Percentiles rank a stretch among this genome's conserved stretches.
phyloP scores from a whole-genome alignment of 1,140 invertebrate genomes.

The Amphibalanus amphitrite region DNA sequence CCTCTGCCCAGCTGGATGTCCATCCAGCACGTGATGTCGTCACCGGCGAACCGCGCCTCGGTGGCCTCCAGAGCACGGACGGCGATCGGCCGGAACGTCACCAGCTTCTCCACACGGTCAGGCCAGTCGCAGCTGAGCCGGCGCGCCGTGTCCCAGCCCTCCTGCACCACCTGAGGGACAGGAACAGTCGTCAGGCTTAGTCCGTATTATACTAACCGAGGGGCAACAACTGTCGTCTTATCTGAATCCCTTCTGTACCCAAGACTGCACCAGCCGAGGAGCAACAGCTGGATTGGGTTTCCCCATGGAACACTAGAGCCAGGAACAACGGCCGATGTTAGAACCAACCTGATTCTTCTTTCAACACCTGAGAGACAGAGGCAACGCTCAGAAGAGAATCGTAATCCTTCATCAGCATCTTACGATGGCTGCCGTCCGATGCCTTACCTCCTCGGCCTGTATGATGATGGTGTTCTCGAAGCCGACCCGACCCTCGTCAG shows the following conservation, averaged over 20 bases:
- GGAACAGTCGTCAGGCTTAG: too few relatives aligned
- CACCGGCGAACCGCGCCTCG: constrained; percentile 38
- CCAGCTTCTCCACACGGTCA: constrained; percentile 29
- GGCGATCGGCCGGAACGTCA: constrained; percentile 47
- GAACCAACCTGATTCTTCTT: too few relatives aligned
- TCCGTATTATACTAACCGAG: too few relatives aligned
- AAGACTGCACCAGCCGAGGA: too few relatives aligned
- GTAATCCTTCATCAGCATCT: not conserved
- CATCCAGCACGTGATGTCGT: constrained; percentile 54
- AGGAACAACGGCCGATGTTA: not conserved
- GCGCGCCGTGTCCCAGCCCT: constrained; percentile 37
- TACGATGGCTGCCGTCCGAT: not conserved
- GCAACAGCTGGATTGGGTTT: constrained; percentile 4
- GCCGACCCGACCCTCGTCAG: constrained; percentile 32
- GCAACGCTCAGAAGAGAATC: not conserved
- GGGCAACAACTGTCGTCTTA: too few relatives aligned
- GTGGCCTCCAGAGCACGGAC: constrained; percentile 51
- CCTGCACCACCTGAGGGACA: constrained; percentile 22
- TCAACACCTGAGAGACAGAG: not conserved
- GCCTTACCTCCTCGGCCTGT: constrained; percentile 15
- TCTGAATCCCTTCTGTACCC: too few relatives aligned
- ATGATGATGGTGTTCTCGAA: constrained; percentile 19
- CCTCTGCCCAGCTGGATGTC: constrained; percentile 53
- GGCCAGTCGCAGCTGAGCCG: constrained; percentile 37
- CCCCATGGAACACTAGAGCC: not conserved